phyloP scores from a whole-genome alignment of 2,888 invertebrate species.

The Branchinecta sandiegonensis region DNA sequence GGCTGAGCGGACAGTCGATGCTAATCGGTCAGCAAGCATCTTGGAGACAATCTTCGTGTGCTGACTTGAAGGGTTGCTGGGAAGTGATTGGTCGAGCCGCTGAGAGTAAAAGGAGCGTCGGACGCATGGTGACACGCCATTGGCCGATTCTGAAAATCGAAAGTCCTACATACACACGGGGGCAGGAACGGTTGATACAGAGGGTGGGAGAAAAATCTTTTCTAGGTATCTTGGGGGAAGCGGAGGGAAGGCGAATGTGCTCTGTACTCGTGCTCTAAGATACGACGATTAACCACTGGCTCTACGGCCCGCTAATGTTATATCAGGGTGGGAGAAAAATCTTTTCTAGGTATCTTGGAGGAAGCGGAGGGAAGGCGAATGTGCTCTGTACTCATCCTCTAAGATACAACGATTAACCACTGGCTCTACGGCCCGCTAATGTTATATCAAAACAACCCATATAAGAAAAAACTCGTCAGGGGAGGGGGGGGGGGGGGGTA shows the following conservation, averaged over 20 bases:
- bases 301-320: background rate
- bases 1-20: background rate
- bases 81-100: background rate
- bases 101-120: constrained; percentile 3
- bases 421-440: background rate
- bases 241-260: too few species aligned
- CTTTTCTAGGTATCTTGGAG: too few species aligned
- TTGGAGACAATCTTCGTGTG: background rate
- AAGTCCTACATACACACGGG: background rate
- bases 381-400: too few species aligned
- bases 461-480: background rate
- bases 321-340: background rate
- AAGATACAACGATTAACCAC: too few species aligned
- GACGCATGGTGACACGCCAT: constrained; percentile 11
- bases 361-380: too few species aligned
- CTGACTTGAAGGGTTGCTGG: background rate
- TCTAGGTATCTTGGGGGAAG: too few species aligned
- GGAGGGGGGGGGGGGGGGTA: background rate
- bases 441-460: background rate
- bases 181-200: too few species aligned
- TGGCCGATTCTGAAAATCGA: background rate
- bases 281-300: background rate
- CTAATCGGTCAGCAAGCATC: constrained; percentile 2
- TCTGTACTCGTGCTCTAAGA: too few species aligned
- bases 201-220: too few species aligned